A percentile compares a stretch with the other conserved stretches of the same genome.
These are phyloP conservation scores for Perognathus longimembris DNA, from an alignment of 2,113 vertebrate genomes.

Conservation along the genomic window DNA sequence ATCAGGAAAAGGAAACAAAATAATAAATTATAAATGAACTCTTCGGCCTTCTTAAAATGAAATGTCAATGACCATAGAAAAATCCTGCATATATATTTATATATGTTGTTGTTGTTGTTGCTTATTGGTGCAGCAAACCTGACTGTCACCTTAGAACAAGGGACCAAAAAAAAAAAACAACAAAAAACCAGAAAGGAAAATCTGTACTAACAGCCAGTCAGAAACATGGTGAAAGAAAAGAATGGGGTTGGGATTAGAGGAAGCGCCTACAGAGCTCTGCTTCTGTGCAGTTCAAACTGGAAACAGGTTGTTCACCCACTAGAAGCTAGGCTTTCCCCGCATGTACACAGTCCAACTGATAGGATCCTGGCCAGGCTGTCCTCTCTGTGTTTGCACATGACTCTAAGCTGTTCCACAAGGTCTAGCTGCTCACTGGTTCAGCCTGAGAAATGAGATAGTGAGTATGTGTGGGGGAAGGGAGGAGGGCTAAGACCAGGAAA, in stretches of 20 bases:
- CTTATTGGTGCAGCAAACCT: neutral
- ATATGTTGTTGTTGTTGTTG: neutral
- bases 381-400: conserved; percentile 27
- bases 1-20: conserved; percentile 42
- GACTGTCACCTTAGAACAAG: neutral
- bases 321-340: conserved; percentile 46
- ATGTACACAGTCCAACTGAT: conserved; percentile 54
- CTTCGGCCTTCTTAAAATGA: neutral
- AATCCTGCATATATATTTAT: neutral
- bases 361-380: conserved; percentile 22
- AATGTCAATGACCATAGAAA: neutral
- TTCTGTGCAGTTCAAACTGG: neutral
- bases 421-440: neutral
- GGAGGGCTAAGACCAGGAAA: neutral
- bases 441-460: neutral
- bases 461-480: neutral
- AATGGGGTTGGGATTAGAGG: neutral
- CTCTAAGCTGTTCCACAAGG: conserved; percentile 37
- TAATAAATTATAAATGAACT: conserved; percentile 30
- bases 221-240: neutral
- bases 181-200: conserved; percentile 43
- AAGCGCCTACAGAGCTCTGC: neutral
- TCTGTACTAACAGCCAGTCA: neutral
- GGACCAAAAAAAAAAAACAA: neutral
- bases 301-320: neutral